These are phyloP conservation scores for Dugesia japonica DNA, from an alignment of 2,888 invertebrate genomes.

Conservation along the genomic window DNA sequence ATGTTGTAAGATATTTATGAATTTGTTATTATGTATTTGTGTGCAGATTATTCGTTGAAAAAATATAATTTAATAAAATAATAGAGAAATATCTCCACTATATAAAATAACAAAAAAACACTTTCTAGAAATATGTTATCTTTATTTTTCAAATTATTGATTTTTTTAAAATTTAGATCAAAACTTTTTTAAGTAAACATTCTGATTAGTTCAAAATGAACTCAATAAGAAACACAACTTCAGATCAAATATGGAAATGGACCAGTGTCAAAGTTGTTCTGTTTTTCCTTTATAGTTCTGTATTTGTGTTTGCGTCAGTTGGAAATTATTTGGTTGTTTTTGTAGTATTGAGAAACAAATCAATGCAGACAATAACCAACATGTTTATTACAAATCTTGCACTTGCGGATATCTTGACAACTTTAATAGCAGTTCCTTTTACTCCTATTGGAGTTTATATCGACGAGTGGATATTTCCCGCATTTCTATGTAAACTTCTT, in stretches of 20 bases:
- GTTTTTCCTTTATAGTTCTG: slow-evolving; percentile 60
- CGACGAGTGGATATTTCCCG: slow-evolving; percentile 77
- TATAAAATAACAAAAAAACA: too few species aligned
- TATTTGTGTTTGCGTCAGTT: slow-evolving; percentile 63
- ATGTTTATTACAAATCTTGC: slow-evolving; percentile 89
- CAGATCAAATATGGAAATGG: not conserved
- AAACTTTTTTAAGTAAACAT: too few species aligned
- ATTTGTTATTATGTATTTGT: too few species aligned
- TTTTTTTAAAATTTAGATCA: too few species aligned
- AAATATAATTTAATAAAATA: too few species aligned
- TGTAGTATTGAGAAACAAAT: slow-evolving; percentile 75
- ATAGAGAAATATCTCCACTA: too few species aligned
- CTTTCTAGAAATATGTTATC: too few species aligned
- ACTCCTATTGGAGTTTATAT: slow-evolving; percentile 83
- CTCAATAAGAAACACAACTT: not conserved
- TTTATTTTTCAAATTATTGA: too few species aligned
- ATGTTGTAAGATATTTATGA: too few species aligned
- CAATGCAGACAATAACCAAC: slow-evolving; percentile 94
- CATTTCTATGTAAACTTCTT: slow-evolving; percentile 71
- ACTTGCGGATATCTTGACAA: slow-evolving; percentile 76
- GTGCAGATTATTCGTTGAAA: too few species aligned
- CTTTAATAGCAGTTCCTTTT: slow-evolving; percentile 80
- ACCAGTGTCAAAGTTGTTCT: slow-evolving; percentile 50
- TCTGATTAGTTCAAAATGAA: too few species aligned
- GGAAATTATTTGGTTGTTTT: slow-evolving; percentile 62